phyloP scores from a whole-genome alignment of 2,113 vertebrate species.

The Morone saxatilis region DNA sequence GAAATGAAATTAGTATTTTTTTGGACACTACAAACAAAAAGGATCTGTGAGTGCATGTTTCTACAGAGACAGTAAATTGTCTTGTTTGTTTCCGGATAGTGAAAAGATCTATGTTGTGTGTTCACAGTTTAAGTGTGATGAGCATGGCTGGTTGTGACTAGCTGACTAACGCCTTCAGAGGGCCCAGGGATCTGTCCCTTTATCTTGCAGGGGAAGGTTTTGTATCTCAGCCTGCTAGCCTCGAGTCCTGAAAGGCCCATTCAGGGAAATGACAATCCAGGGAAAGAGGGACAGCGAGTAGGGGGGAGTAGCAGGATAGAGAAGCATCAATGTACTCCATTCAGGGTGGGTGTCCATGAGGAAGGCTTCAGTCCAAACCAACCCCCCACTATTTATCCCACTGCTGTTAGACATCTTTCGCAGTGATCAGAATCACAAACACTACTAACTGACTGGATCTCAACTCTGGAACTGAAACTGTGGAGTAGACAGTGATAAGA shows the following conservation, averaged over 20 bases:
- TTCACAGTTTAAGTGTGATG: slow-evolving; percentile 55
- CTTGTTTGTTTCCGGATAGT: slow-evolving; percentile 23
- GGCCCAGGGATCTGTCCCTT: slow-evolving; percentile 62
- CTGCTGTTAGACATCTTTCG: slow-evolving; percentile 60
- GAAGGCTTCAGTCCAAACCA: slow-evolving; percentile 73
- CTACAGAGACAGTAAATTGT: not conserved
- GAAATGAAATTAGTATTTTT: slow-evolving; percentile 23
- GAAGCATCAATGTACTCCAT: slow-evolving; percentile 82
- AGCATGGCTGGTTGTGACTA: slow-evolving; percentile 62
- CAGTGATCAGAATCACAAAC: slow-evolving; percentile 82
- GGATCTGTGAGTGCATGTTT: not conserved
- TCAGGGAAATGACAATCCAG: slow-evolving; percentile 81
- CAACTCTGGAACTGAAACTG: slow-evolving; percentile 14
- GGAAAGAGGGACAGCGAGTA: slow-evolving; percentile 60
- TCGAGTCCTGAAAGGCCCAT: slow-evolving; percentile 81
- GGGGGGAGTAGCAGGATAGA: slow-evolving; percentile 65
- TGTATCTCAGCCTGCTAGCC: slow-evolving; percentile 74
- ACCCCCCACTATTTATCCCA: slow-evolving; percentile 68
- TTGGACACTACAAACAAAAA: slow-evolving; percentile 8
- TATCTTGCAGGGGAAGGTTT: slow-evolving; percentile 76
- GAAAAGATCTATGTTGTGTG: slow-evolving; percentile 35
- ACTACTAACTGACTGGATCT: slow-evolving; percentile 36
- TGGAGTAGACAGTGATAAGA: slow-evolving; percentile 1
- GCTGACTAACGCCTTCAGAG: slow-evolving; percentile 64
- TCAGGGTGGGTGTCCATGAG: slow-evolving; percentile 77